Conservation (phyloP, 2,888 invertebrate species). For the Prosapia bicincta region DNA sequence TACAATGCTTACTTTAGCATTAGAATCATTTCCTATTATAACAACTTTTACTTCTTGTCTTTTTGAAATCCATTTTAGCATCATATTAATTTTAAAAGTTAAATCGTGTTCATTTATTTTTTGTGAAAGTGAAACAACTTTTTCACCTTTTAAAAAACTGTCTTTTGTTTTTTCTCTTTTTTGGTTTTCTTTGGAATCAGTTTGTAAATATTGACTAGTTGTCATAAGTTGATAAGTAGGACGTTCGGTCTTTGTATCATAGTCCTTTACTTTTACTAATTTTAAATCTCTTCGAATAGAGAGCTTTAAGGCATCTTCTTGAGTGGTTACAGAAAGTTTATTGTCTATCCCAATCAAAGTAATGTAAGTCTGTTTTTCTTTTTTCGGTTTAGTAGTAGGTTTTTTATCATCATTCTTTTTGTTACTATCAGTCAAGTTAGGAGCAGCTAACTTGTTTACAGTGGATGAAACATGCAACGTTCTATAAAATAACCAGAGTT, state of each 20-base stretch:
- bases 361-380: slow-evolving; percentile 45
- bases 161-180: slow-evolving; percentile 48
- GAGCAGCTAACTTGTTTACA: too few relatives aligned
- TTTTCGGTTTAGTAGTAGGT: not conserved
- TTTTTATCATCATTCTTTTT: not conserved
- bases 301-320: slow-evolving; percentile 67
- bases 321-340: slow-evolving; percentile 55
- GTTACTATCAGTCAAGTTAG: not conserved
- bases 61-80: slow-evolving; percentile 63
- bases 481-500: not conserved
- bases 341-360: slow-evolving; percentile 61
- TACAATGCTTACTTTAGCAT: not conserved
- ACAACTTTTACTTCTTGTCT: slow-evolving; percentile 60
- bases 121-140: slow-evolving; percentile 58
- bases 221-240: slow-evolving; percentile 67
- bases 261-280: slow-evolving; percentile 64
- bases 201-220: slow-evolving; percentile 59
- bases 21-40: slow-evolving; percentile 41
- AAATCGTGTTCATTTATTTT: slow-evolving; percentile 66
- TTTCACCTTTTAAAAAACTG: slow-evolving; percentile 56
- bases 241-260: slow-evolving; percentile 63
- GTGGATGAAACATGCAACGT: not conserved
- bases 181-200: slow-evolving; percentile 56
- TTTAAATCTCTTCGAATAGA: slow-evolving; percentile 65
- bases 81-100: slow-evolving; percentile 59